Percentiles rank a stretch among this genome's conserved stretches.
Evolutionary conservation across 1,140 invertebrate species (phyloP).

Genomic region (Scaptomyza graminum): DNA sequence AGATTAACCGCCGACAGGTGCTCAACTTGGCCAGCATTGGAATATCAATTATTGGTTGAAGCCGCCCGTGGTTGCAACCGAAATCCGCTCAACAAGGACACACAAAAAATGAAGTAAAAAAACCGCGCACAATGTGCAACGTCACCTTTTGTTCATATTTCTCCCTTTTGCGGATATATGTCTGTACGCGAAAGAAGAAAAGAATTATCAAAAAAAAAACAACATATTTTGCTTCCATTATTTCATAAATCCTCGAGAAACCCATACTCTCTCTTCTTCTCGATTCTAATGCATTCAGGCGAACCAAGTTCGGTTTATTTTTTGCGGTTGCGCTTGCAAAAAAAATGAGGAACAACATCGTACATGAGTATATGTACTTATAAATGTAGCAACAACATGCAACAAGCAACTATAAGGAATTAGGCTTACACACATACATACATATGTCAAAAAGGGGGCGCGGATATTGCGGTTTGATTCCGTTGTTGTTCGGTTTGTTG

Average conservation of each 20-base stretch:
- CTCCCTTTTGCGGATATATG: neutral
- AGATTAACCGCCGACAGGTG: conserved; percentile 47
- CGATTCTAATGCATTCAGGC: conserved; percentile 77
- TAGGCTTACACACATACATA: conserved; percentile 48
- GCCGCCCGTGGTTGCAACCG: conserved; percentile 49
- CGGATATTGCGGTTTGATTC: conserved; percentile 69
- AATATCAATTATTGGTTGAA: conserved; percentile 52
- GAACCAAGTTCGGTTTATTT: conserved; percentile 30
- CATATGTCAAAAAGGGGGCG: conserved; percentile 53
- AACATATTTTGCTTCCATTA: conserved; percentile 60
- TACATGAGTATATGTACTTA: conserved; percentile 22
- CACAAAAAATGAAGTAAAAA: conserved; percentile 20
- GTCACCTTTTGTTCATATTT: conserved; percentile 47
- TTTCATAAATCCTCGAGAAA: conserved; percentile 74
- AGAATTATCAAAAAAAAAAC: conserved; percentile 48
- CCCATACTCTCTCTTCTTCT: conserved; percentile 2
- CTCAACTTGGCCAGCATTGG: conserved; percentile 32
- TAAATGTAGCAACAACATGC: conserved; percentile 67
- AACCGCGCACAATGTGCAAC: conserved; percentile 28
- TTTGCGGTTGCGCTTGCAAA: conserved; percentile 22
- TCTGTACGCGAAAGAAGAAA: conserved; percentile 35
- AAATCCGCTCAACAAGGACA: conserved; percentile 44
- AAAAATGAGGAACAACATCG: conserved; percentile 2
- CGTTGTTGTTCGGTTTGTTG: conserved; percentile 21
- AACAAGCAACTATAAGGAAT: conserved; percentile 69